Percentiles rank a stretch among this genome's conserved stretches.
These are phyloP conservation scores for Columba livia DNA, from an alignment of 2,113 vertebrate species.

Conservation along the genomic window DNA sequence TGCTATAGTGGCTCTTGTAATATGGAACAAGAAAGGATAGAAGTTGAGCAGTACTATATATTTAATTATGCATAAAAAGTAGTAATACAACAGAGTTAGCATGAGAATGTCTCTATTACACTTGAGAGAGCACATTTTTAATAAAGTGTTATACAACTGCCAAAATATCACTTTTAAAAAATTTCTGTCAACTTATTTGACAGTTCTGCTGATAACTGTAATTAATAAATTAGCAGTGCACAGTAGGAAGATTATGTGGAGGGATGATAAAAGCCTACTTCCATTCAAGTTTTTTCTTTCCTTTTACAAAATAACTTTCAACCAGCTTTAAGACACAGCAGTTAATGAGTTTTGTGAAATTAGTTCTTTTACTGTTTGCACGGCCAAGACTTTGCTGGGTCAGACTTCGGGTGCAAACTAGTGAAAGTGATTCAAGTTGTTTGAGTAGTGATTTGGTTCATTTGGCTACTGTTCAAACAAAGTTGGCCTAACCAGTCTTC, in stretches of 20 bases:
- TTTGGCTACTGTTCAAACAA: not conserved
- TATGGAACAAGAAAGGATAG: not conserved
- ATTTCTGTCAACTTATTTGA: not conserved
- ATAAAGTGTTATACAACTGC: not conserved
- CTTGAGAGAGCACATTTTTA: conserved; percentile 14
- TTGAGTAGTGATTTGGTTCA: not conserved
- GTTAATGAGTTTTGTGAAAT: not conserved
- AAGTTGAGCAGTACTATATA: not conserved
- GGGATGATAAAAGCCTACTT: not conserved
- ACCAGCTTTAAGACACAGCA: not conserved
- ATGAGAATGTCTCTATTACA: conserved; percentile 7
- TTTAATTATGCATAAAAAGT: conserved; percentile 14
- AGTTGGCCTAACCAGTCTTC: not conserved
- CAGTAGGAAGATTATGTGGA: not conserved
- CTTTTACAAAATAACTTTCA: not conserved
- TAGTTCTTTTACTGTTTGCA: not conserved
- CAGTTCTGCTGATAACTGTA: not conserved
- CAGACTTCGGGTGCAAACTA: not conserved
- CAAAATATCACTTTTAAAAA: not conserved
- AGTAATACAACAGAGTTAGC: not conserved
- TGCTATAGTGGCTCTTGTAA: not conserved
- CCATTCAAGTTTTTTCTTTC: not conserved
- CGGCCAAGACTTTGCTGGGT: not conserved
- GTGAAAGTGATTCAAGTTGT: not conserved
- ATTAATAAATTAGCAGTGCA: conserved; percentile 18